These are phyloP conservation scores for Ganaspis sp. DNA, from an alignment of 1,140 invertebrate species.

Conservation along the genomic window DNA sequence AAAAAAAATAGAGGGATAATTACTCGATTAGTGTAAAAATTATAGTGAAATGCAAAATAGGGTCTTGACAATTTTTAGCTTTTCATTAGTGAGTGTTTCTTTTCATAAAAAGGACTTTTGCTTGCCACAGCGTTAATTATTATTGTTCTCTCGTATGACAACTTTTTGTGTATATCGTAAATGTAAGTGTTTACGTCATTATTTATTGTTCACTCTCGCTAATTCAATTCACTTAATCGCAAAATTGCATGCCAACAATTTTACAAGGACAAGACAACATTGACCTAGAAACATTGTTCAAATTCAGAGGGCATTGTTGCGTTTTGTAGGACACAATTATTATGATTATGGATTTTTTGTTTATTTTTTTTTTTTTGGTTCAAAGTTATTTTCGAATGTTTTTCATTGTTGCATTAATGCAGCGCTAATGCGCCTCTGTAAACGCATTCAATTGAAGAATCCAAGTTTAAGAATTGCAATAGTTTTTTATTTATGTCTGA, in stretches of 20 bases:
- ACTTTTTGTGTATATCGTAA: constrained; percentile 5
- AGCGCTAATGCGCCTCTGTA: no score
- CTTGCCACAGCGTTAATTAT: not conserved
- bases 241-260: constrained; percentile 16
- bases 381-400: not conserved
- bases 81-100: not conserved
- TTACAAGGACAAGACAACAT: constrained; percentile 26
- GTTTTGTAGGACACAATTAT: constrained; percentile 26
- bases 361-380: not conserved
- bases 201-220: constrained; percentile 1
- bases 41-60: not conserved
- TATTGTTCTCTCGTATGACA: not conserved
- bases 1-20: not conserved
- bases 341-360: constrained; percentile 2
- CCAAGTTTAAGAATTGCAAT: no score
- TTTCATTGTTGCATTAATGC: not conserved
- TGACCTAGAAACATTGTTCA: constrained; percentile 29
- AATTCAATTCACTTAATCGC: constrained; percentile 11
- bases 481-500: no score
- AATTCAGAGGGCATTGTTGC: constrained; percentile 26
- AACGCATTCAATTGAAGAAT: no score
- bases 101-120: not conserved
- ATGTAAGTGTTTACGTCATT: constrained; percentile 15
- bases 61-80: not conserved
- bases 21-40: not conserved